Base-by-base conservation (phyloP, 2,888 invertebrate genomes). In the Synanthedon tipuliformis region DNA sequence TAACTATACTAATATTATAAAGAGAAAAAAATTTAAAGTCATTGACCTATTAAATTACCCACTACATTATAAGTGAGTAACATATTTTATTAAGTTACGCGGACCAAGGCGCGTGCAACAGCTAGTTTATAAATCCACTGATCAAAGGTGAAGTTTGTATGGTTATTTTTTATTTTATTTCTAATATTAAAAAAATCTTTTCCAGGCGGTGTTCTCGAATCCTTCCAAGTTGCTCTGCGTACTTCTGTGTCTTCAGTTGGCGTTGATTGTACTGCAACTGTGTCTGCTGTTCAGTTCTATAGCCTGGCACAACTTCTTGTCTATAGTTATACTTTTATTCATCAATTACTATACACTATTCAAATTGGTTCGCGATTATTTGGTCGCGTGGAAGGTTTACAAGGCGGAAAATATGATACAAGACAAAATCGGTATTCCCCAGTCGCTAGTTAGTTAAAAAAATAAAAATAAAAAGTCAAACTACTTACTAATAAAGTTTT, bases 301-400 rank as follows among this genome's bases (percentile, higher is more conserved):
- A 45, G 94, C 96, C 63, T 99, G 98, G 98, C 95, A 97, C 82
- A 94, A 96, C 73, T 92, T 97, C 56, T 77, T 98, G 50, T 94
- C 97, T 2, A 89, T 97, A 64, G 92, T 95, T 4, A 89, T 97
- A 56, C 88, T 98, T 50, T 89, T 97, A 41, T 93, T 97, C 70
- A 94, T 95, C 58, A 98, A 97, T 79, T 97, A 97, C 80, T 94
- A 95, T 69, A 94, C 96, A 0, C 88, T 98, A 50, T 98, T 96
- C 76, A 96, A 96, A 81, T 89, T 97, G 61, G 89, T 93, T 40
- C 89, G 98, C 49, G 96, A 97, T 78, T 95, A 94, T 71, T 84
- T 96, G 4, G 92, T 98, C 40, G 92, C 96, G 52, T 93, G 92
- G 89, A 93, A 93, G 69, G 91, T 96, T 11, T 95, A 96, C 69